Base-by-base conservation (phyloP, 2,888 invertebrate genomes). In the Caenorhabditis uteleia region DNA sequence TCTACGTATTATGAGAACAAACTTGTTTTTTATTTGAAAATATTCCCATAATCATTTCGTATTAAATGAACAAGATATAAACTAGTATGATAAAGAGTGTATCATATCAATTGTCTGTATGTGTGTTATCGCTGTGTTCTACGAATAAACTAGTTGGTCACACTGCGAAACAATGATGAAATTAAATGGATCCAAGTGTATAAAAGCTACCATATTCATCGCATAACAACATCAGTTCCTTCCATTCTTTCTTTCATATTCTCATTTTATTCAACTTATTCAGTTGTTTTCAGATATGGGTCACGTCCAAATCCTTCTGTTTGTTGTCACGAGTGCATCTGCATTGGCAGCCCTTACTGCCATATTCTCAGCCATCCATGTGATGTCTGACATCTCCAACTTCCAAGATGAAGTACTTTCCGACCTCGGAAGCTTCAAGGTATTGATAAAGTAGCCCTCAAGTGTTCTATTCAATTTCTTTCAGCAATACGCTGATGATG, bases 391-490 rank as follows among this genome's bases (percentile, higher is more conserved):
- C 33, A 67, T 67, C 29, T 42, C 43, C 43, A 39, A 47, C 12
- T 67, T 67, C 40, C 33, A 61, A n/a, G 51, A 57, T 25, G 31
- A 31, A n/a, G 20, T 61, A 5, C 31, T 57, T 23, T 34, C 55
- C 27, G 73, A 73, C 27, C 57, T 73, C 36, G 49, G 45, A 34
- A 33, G 36, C 42, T 73, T 73, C 68, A 64, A 61, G 58, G n/a
- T n/a, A n/a, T n/a, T n/a, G n/a, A n/a, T n/a, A n/a, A n/a, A 57
- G 43, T 38, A n/a, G 38, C n/a, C n/a, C 20, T 7, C 20, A 49
- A 29, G 31, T 54, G 48, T 39, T n/a, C n/a, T n/a, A n/a, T n/a
- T 48, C 48, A 54, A 33, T 48, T 60, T 60, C 48, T 53, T 48
- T n/a, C n/a, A n/a, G 61, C 56, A 47, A 36, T 57, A 61, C 39